phyloP scores from a whole-genome alignment of 2,797 vertebrate genomes.

The Ctenopoma kingsleyae region DNA sequence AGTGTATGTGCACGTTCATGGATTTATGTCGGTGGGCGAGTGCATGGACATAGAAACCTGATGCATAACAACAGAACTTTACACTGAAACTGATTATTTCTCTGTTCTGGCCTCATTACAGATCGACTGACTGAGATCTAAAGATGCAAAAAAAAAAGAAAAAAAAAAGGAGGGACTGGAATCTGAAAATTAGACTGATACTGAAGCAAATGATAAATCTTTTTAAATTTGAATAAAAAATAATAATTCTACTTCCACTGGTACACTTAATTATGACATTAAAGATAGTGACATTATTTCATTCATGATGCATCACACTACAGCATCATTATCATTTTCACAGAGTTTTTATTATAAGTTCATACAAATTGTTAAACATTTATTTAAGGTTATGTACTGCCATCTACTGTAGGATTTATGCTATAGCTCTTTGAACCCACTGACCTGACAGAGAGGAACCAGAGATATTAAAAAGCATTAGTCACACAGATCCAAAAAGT shows the following conservation, averaged over 20 bases:
- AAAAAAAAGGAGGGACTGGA: neutral
- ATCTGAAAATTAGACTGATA: neutral
- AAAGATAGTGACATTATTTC: neutral
- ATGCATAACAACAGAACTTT: constrained; percentile 24
- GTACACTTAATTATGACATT: neutral
- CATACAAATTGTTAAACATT: neutral
- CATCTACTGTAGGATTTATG: constrained; percentile 45
- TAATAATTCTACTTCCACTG: neutral
- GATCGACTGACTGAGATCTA: constrained; percentile 39
- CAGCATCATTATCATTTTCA: neutral
- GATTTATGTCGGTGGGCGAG: constrained; percentile 1
- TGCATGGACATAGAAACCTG: constrained; percentile 2
- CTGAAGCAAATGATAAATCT: neutral
- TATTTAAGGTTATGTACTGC: constrained; percentile 42
- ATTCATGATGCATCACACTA: neutral
- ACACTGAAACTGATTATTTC: constrained; percentile 19
- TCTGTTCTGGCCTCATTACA: constrained; percentile 51
- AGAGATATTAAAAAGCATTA: constrained; percentile 17
- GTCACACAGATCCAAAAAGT: constrained; percentile 12
- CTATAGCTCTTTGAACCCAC: constrained; percentile 36
- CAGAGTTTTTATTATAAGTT: neutral
- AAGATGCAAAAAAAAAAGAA: constrained; percentile 22
- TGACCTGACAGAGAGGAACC: constrained; percentile 26
- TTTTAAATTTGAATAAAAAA: neutral
- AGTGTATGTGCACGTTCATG: neutral